Base-by-base conservation (phyloP, 2,113 vertebrate genomes). In the Nibea coibor region DNA sequence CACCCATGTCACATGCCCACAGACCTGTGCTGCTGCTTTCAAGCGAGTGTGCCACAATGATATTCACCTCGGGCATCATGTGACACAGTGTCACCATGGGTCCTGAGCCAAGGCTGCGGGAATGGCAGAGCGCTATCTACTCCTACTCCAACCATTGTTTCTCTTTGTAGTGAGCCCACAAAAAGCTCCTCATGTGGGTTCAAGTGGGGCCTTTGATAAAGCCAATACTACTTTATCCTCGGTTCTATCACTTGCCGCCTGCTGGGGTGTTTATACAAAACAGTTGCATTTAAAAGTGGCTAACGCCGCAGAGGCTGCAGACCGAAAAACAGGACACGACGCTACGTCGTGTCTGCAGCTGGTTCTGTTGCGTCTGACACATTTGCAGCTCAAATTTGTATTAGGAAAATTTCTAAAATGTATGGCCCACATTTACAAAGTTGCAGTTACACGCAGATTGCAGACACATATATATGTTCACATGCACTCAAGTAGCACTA, bases 81-180 rank as follows among this genome's bases (percentile, higher is more conserved):
- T 89, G 85, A 88, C 68, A n/a, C 43, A 0, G 7, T 75, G 61
- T 48, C 54, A 70, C 67, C 72, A 35, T 68, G 77, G 75, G 80
- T 88, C 87, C 83, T 47, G 47, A 86, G 70, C 82, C 90, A 84
- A 83, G 81, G 72, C 75, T 90, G 90, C 1, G 81, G 86, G 84
- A 91, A 89, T 80, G 57, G 68, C 77, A 82, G 65, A 83, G 61
- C 24, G 47, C 77, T 82, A 86, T 84, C 74, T 78, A 78, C 91
- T 93, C 89, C 87, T 79, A 92, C 92, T 88, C 81, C 80, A 86
- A 86, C 84, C 84, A 84, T 86, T 87, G 80, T 86, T 88, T 84
- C 53, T 62, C 72, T 91, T 90, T 91, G 81, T 87, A 90, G 81
- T 84, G 81, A 92, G 78, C 61, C 87, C 81, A 10, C 89, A 89